phyloP scores from a whole-genome alignment of 1,140 invertebrate genomes.

The Pachypeltis micranthus region DNA sequence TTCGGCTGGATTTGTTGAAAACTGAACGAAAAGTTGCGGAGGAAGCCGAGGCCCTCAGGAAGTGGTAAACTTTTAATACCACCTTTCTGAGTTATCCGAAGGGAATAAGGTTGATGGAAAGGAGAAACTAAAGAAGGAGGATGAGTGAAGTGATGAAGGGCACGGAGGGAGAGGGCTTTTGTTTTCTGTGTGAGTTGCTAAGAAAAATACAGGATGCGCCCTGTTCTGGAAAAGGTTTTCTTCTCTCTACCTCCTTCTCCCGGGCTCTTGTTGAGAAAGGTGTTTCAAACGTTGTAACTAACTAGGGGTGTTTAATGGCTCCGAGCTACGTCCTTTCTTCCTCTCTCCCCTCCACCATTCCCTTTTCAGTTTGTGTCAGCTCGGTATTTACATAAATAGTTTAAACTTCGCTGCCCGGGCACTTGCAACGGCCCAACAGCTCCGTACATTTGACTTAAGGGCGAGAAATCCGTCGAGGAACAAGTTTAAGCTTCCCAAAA shows the following conservation, averaged over 20 bases:
- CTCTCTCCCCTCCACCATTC: no score
- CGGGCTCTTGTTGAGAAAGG: background rate
- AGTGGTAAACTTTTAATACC: slow-evolving; percentile 9
- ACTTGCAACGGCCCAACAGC: no score
- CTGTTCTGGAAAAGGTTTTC: background rate
- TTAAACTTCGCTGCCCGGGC: background rate
- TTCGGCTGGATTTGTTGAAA: slow-evolving; percentile 4
- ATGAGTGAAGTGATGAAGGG: background rate
- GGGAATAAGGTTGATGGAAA: no score
- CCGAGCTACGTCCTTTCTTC: background rate
- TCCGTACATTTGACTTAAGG: background rate
- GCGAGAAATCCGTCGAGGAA: background rate
- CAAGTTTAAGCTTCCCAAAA: slow-evolving; percentile 2
- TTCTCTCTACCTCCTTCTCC: no score
- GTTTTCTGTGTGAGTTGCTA: slow-evolving; percentile 8
- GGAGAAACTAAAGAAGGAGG: background rate
- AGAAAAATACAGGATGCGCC: slow-evolving; percentile 8
- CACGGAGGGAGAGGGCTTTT: background rate
- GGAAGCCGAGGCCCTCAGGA: background rate
- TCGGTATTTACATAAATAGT: slow-evolving; percentile 8
- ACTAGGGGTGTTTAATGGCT: slow-evolving; percentile 8
- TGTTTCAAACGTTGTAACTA: slow-evolving; percentile 6
- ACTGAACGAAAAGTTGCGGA: background rate
- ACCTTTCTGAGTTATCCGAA: slow-evolving; percentile 6
- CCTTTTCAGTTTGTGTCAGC: slow-evolving; percentile 4